Evolutionary conservation across 2,113 vertebrate genomes (phyloP), one percentile per base, ranked within the genome.

Genomic region (Ceuthmochares aereus): DNA sequence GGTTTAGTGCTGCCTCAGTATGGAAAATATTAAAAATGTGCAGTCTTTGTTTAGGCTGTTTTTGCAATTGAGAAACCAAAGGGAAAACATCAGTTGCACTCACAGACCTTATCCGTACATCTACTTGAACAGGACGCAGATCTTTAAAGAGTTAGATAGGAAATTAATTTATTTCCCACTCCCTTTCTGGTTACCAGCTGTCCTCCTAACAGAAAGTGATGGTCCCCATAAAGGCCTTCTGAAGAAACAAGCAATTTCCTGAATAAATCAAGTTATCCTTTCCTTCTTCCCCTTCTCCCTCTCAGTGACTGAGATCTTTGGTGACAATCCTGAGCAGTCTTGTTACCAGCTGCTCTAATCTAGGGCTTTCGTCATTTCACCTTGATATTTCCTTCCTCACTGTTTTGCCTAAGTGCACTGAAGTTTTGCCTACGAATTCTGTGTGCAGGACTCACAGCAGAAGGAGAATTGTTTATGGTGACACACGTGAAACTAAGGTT

Each of bases 101-200:
- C 58, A 54, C 45, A 90, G 59, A n/a, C 55, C 4, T 1, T 94
- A 88, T 96, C 66, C 90, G 74, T 85, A 83, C 70, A 87, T 84
- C 85, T 89, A 75, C 76, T 97, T 94, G 67, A 97, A 77, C 79
- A 94, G 66, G 78, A 82, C 94, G 18, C 89, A 96, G 79, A 93
- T 76, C 95, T 96, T 96, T 94, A 96, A 95, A 96, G 88, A 87
- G 84, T 90, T 72, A 96, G 95, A 96, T 96, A 97, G 96, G 95
- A 97, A 97, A 97, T 97, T 91, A 96, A 96, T 93, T 90, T 96
- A 94, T 85, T 96, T 95, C 84, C 89, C 64, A 90, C 91, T 96
- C 93, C 55, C 72, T 97, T 97, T 97, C 97, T 97, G 97, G 97
- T 89, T 93, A 89, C 95, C 95, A 96, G 90, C 95, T 97, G 97